These are phyloP conservation scores for Calliphora vomitoria DNA, from an alignment of 2,888 invertebrate genomes.

Conservation along the genomic window DNA sequence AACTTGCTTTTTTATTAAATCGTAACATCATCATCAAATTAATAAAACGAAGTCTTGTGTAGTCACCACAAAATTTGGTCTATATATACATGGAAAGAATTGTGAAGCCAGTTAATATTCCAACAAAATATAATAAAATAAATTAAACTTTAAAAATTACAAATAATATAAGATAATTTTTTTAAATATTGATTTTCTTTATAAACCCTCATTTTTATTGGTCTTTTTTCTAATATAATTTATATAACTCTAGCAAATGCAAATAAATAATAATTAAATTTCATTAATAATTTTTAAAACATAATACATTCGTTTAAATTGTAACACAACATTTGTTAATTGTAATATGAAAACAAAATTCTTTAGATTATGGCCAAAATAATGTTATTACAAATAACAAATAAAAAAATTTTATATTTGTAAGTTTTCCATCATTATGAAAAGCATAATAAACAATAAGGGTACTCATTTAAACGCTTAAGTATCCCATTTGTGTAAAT, in stretches of 20 bases:
- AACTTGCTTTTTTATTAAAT: too few species aligned
- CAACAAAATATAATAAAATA: too few species aligned
- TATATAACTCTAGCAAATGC: conserved; percentile 66
- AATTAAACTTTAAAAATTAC: not conserved
- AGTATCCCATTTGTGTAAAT: too few species aligned
- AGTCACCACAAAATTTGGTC: too few species aligned
- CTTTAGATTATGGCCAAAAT: conserved; percentile 48
- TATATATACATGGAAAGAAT: too few species aligned
- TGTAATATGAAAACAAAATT: conserved; percentile 43
- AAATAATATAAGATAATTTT: too few species aligned
- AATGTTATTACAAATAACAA: conserved; percentile 23
- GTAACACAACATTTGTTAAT: conserved; percentile 9
- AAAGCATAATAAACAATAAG: conserved; percentile 27
- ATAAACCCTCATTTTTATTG: conserved; percentile 53
- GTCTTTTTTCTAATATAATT: conserved; percentile 22
- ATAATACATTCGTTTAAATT: conserved; percentile 47
- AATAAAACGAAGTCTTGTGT: too few species aligned
- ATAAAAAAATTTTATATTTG: conserved; percentile 28
- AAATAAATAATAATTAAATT: conserved; percentile 52
- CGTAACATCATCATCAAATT: too few species aligned
- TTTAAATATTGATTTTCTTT: conserved; percentile 8
- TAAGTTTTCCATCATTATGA: conserved; percentile 13
- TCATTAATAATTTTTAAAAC: conserved; percentile 25
- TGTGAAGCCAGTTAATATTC: too few species aligned
- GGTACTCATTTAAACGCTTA: too few species aligned